Evolutionary conservation across 1,140 invertebrate genomes (phyloP), one percentile per base, ranked within the genome.

Genomic region (Daktulosphaira vitifoliae): DNA sequence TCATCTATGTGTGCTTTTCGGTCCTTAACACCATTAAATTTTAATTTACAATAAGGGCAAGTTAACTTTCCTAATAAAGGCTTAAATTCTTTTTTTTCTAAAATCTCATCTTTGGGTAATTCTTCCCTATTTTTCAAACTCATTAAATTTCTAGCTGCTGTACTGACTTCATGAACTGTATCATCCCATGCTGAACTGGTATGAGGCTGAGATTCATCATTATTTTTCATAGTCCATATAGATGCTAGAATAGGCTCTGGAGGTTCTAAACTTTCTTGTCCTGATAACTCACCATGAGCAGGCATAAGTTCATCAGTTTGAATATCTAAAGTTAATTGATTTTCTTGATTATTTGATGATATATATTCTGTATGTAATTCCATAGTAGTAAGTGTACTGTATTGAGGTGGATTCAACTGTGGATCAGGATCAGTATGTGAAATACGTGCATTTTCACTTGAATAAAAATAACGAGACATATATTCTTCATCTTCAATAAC

Each of bases 271-370:
- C 87, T 89, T 68, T 89, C 88, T 72, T 89, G 87, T 26, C 86
- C 87, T 5, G 86, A 89, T 11, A 89, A 77, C 75, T 89, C 88
- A 7, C 87, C 88, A 68, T 85, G 80, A 0, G 88, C 82, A 33
- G 88, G 88, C 87, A 90, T 90, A 54, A 82, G 82, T 73, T 90
- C 88, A 71, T 90, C 87, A 0, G 88, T 83, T 68, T 86, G 81
- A 69, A 91, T 89, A 71, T 89, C 84, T n/a, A 71, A 48, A 5
- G 68, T 54, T 39, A 53, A 22, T 54, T 52, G 25, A 38, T 39
- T 22, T 52, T 65, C 48, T 38, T 26, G 48, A 65, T 42, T 25
- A 13, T 51, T 51, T 42, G 26, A 39, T 0, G 64, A 65, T 39
- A 51, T 15, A 51, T 52, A 51, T 42, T 54, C 50, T 15, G 51